A percentile compares a stretch with the other conserved stretches of the same genome.
phyloP scores from a whole-genome alignment of 2,888 invertebrate genomes.

The Amphipyra berbera region DNA sequence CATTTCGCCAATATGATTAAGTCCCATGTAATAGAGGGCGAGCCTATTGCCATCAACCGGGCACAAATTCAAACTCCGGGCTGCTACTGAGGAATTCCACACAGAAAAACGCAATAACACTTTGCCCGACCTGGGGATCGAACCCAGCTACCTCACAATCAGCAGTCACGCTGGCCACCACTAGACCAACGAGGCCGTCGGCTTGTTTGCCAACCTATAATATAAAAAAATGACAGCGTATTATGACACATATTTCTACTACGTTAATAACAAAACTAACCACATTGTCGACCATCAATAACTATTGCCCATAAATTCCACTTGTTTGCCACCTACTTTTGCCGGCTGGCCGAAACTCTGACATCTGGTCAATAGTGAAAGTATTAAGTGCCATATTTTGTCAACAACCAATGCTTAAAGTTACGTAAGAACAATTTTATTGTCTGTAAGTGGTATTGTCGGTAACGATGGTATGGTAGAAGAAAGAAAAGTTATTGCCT shows the following conservation, averaged over 20 bases:
- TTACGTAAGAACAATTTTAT: constrained; percentile 51
- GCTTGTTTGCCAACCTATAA: no score
- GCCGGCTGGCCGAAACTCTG: constrained; percentile 34
- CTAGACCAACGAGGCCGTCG: no score
- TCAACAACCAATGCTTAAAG: constrained; percentile 49
- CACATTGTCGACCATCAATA: neutral
- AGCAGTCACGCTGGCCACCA: no score
- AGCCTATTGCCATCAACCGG: no score
- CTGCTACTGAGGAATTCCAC: no score
- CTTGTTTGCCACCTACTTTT: constrained; percentile 13
- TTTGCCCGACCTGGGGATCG: no score
- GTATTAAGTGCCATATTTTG: constrained; percentile 56
- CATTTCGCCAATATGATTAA: no score
- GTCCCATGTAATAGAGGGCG: no score
- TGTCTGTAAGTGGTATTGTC: constrained; percentile 38
- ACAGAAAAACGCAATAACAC: no score
- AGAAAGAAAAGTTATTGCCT: constrained; percentile 16
- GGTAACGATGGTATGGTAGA: constrained; percentile 17
- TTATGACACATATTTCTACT: neutral
- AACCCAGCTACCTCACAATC: no score
- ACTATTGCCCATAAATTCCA: constrained; percentile 37
- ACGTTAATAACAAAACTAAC: constrained; percentile 11
- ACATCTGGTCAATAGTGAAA: constrained; percentile 57
- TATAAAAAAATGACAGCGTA: no score
- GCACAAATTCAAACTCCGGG: no score